phyloP scores from a whole-genome alignment of 2,888 invertebrate species.

The Calephelis perditalis region DNA sequence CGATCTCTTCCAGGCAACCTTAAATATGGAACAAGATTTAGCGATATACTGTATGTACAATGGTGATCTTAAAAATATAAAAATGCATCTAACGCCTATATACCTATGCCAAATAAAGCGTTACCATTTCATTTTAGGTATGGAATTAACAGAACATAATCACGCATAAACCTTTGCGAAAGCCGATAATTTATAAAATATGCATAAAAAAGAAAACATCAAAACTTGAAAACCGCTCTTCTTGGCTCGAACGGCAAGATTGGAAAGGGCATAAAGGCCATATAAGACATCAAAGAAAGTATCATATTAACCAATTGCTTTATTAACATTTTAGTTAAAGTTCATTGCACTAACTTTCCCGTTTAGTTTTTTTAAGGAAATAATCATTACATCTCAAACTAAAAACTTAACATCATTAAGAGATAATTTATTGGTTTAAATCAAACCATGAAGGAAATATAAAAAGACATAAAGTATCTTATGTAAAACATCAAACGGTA shows the following conservation, averaged over 20 bases:
- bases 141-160: no score
- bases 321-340: background rate
- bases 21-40: no score
- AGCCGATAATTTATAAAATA: background rate
- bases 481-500: constrained; percentile 14
- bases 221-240: constrained; percentile 1
- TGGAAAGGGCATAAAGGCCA: background rate
- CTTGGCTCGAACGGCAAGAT: background rate
- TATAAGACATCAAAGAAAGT: constrained; percentile 3
- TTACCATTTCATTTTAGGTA: no score
- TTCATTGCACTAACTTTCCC: background rate
- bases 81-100: no score
- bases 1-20: no score
- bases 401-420: background rate
- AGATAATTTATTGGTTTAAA: constrained; percentile 4
- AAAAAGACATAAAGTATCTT: constrained; percentile 15
- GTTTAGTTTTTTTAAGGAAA: background rate
- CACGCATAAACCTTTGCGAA: constrained; percentile 1
- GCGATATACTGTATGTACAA: no score
- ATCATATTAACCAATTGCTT: background rate
- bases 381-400: background rate
- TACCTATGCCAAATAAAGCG: no score
- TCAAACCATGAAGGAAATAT: background rate
- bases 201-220: background rate
- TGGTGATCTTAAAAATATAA: no score